These are phyloP conservation scores for Oenanthe oenanthe DNA, from an alignment of 2,113 vertebrate species.

Conservation along the genomic window DNA sequence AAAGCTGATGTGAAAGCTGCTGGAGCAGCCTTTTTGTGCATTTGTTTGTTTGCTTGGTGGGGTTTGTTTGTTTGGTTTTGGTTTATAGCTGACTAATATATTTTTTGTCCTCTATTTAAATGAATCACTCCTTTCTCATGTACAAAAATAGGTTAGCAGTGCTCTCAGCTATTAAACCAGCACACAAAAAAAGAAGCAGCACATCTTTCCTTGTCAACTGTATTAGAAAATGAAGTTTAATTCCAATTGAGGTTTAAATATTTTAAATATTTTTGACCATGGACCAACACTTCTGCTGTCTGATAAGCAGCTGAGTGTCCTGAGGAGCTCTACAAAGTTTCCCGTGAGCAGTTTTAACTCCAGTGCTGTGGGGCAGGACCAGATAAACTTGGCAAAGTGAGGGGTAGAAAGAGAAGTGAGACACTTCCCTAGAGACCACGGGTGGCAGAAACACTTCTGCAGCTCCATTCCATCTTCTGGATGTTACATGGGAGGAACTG, in stretches of 20 bases:
- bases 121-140: not conserved
- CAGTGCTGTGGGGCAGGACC: too few species aligned
- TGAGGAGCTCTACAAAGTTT: not conserved
- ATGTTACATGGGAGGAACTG: not conserved
- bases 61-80: not conserved
- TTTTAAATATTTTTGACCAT: not conserved
- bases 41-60: not conserved
- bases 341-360: not conserved
- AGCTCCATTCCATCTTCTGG: not conserved
- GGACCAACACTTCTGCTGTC: accelerated
- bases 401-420: not conserved
- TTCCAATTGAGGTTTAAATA: not conserved
- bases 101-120: accelerated
- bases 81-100: not conserved
- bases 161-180: not conserved
- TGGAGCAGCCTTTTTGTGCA: not conserved
- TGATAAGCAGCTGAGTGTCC: not conserved
- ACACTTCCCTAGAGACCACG: accelerated
- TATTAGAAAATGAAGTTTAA: not conserved
- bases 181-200: accelerated
- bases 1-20: not conserved
- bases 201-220: not conserved
- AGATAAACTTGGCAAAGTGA: not conserved
- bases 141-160: not conserved
- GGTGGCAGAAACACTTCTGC: not conserved